Evolutionary conservation across 1,140 invertebrate species (phyloP), one percentile per base, ranked within the genome.

Genomic region (Drosophila arawakana): DNA sequence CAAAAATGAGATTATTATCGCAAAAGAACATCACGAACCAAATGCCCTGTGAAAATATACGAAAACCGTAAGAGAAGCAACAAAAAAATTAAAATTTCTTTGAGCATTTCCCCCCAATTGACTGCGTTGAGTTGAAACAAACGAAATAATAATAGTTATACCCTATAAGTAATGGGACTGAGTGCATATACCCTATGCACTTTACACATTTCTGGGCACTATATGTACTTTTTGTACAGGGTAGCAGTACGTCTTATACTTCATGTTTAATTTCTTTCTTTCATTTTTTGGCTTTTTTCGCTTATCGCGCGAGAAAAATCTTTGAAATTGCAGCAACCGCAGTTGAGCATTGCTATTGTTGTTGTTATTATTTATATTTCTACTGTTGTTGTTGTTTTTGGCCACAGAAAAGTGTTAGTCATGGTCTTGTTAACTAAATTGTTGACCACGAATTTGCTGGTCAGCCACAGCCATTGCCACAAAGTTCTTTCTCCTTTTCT

Each of bases 381-480:
- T 30, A 3, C 25, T 2, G 37, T 63, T 46, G 34, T 58, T 65
- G 30, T 72, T 60, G n/a, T 50, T 74, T 62, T 70, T 71, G 83
- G 76, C 73, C 83, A 82, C 79, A 70, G 49, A 85, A 89, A 89
- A 89, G 84, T 89, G 84, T 89, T 90, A 84, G 84, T 89, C 84
- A 89, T 89, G 85, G 85, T 72, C 84, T 89, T 90, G 84, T 89
- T 89, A 89, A 90, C 85, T 89, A 89, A 88, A 88, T 84, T 89
- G 84, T 84, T 89, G 72, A 74, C 84, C 84, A 88, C 84, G 84
- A 88, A 80, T 80, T 79, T 54, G 71, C 71, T 52, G 66, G 41
- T 43, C 49, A 68, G 47, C 63, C 59, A 60, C 35, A 66, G 46
- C 21, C 35, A 15, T 9, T 66, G 8, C 61, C 15, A 37, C 25